Base-by-base conservation (phyloP, 2,113 vertebrate species). In the Phyllostomus discolor region DNA sequence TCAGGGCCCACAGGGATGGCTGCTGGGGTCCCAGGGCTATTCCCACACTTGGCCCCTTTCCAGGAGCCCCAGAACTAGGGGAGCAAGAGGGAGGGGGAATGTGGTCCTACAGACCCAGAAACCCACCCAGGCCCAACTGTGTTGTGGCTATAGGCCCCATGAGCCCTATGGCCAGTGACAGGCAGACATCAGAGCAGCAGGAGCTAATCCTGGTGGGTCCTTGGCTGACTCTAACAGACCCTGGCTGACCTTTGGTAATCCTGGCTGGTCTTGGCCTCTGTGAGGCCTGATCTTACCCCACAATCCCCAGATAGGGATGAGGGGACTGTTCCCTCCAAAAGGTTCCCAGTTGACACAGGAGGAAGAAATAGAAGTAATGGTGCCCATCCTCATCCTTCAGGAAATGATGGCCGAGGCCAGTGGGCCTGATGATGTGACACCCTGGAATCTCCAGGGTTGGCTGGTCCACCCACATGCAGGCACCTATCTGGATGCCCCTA, bases 31-130 rank as follows among this genome's bases (percentile, higher is more conserved):
- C 33, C 12, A 11, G 11, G 41, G 26, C 4, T 33, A 2, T 17
- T 78, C 41, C 15, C 33, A 33, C 38, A 4, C 5, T 48, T 10
- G 28, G n/a, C 3, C 15, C 24, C n/a, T 19, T 16, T 5, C 33
- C 28, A 3, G 52, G 46, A 31, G 78, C 35, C 3, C 43, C 9
- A 10, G 26, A 31, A 22, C 2, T 7, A 28, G 57, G 17, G 52
- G 20, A 73, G 64, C 35, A n/a, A 22, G 59, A 78, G 46, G 6
- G 20, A 82, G 10, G 12, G 17, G 11, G 38, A 1, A 4, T 5
- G 3, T 17, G 50, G 7, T 19, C 7, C 38, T 43, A 8, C 0
- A 28, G n/a, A 3, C 31, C 48, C 28, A n/a, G 72, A 12, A 1
- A 20, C 2, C 6, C 20, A 0, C 1, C 10, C 5, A 5, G n/a